Conservation (phyloP, 2,797 vertebrate species). For the Pipistrellus kuhlii region DNA sequence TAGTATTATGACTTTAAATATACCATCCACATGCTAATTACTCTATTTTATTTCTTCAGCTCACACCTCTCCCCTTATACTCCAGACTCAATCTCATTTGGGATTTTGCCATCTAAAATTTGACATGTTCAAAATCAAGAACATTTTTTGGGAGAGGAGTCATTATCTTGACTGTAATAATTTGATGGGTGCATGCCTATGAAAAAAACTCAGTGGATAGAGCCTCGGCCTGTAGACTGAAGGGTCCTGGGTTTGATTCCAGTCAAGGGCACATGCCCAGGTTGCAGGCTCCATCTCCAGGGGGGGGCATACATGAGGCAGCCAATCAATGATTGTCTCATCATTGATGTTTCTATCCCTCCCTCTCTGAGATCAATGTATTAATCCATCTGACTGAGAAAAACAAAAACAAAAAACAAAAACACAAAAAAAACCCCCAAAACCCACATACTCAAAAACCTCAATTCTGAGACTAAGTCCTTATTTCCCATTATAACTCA, state of each 20-base stretch:
- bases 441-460: not conserved
- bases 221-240: too few relatives aligned
- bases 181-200: not conserved
- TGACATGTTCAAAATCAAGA: not conserved
- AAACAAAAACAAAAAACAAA: too few relatives aligned
- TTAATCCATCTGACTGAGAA: too few relatives aligned
- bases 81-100: not conserved
- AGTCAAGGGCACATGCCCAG: too few relatives aligned
- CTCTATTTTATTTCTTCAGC: constrained; percentile 26
- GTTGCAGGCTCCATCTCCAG: too few relatives aligned
- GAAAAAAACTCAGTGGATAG: not conserved
- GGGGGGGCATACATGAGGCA: too few relatives aligned
- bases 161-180: not conserved
- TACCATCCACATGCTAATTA: not conserved
- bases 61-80: constrained; percentile 4
- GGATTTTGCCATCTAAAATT: not conserved
- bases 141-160: not conserved
- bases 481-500: not conserved
- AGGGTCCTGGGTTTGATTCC: too few relatives aligned
- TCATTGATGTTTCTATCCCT: too few relatives aligned
- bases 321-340: too few relatives aligned
- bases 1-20: constrained; percentile 32
- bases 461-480: constrained; percentile 1
- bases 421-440: not conserved
- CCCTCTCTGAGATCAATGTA: too few relatives aligned